Evolutionary conservation across 2,888 invertebrate species (phyloP).

Genomic region (Glaucopsyche alexis): DNA sequence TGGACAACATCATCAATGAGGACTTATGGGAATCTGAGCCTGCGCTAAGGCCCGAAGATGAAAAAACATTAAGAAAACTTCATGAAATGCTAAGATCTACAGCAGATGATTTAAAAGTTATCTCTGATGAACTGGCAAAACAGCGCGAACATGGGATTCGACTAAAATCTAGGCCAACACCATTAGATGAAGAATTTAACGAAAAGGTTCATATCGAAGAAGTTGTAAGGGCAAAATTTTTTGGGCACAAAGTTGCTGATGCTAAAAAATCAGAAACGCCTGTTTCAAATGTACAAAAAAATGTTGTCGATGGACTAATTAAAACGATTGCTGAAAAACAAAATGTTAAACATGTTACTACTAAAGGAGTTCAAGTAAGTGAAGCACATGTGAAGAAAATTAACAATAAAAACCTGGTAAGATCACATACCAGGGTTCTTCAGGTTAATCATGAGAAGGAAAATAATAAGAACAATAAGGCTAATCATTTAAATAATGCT

Average conservation of each 20-base stretch:
- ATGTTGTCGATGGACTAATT: slow-evolving; percentile 33
- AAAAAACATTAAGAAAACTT: slow-evolving; percentile 65
- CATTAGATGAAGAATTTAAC: slow-evolving; percentile 72
- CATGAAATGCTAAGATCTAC: slow-evolving; percentile 74
- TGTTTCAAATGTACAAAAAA: slow-evolving; percentile 33
- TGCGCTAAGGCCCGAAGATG: slow-evolving; percentile 69
- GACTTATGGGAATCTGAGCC: slow-evolving; percentile 70
- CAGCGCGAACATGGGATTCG: slow-evolving; percentile 60
- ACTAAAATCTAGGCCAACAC: slow-evolving; percentile 58
- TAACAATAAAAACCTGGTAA: slow-evolving; percentile 53
- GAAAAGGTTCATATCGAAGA: slow-evolving; percentile 73
- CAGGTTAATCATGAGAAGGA: slow-evolving; percentile 52
- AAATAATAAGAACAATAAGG: slow-evolving; percentile 43
- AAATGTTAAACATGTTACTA: slow-evolving; percentile 45
- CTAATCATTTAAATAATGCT: not conserved
- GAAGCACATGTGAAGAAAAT: slow-evolving; percentile 39
- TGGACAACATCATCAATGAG: slow-evolving; percentile 69
- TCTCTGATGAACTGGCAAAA: slow-evolving; percentile 65
- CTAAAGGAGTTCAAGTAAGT: slow-evolving; percentile 49
- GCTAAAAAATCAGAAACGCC: slow-evolving; percentile 39
- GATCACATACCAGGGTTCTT: slow-evolving; percentile 57
- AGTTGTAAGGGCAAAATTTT: slow-evolving; percentile 74
- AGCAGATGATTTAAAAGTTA: slow-evolving; percentile 69
- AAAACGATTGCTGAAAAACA: slow-evolving; percentile 39
- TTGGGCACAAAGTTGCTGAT: slow-evolving; percentile 63